phyloP scores from a whole-genome alignment of 2,888 invertebrate genomes.

The Pachycephus smyrnensis region DNA sequence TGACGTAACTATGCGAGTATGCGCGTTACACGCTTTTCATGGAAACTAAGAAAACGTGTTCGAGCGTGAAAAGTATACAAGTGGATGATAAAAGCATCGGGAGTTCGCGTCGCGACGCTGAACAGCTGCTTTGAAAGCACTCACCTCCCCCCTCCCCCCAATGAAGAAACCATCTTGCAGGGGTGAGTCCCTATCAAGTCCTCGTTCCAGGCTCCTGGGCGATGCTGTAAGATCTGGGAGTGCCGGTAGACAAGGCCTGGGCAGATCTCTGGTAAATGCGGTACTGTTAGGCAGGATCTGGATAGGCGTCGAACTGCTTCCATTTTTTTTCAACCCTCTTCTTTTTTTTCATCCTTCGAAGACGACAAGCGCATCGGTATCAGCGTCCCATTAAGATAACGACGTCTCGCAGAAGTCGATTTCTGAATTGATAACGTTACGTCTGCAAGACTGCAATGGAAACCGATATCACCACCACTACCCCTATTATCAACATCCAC shows the following conservation, averaged over 20 bases:
- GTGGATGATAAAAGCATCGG: neutral
- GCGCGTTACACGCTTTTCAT: neutral
- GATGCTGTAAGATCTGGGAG: neutral
- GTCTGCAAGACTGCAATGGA: slow-evolving; percentile 11
- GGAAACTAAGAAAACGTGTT: neutral
- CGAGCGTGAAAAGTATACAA: neutral
- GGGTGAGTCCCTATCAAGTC: neutral
- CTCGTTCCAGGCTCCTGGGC: neutral
- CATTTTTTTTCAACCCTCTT: neutral
- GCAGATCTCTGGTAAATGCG: neutral
- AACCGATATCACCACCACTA: neutral
- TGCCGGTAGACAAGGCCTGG: neutral
- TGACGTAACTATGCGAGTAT: neutral
- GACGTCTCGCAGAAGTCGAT: slow-evolving; percentile 18
- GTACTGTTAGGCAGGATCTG: neutral
- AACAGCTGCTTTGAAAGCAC: neutral
- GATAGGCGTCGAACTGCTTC: neutral
- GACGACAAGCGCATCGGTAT: slow-evolving; percentile 8
- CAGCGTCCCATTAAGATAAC: slow-evolving; percentile 23
- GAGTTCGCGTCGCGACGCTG: neutral
- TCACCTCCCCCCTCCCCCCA: neutral
- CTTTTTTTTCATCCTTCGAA: neutral
- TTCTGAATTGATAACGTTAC: slow-evolving; percentile 20
- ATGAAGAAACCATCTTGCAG: neutral
- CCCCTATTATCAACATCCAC: neutral